Evolutionary conservation across 2,888 invertebrate genomes (phyloP).

Genomic region (Criorhina ranunculi): DNA sequence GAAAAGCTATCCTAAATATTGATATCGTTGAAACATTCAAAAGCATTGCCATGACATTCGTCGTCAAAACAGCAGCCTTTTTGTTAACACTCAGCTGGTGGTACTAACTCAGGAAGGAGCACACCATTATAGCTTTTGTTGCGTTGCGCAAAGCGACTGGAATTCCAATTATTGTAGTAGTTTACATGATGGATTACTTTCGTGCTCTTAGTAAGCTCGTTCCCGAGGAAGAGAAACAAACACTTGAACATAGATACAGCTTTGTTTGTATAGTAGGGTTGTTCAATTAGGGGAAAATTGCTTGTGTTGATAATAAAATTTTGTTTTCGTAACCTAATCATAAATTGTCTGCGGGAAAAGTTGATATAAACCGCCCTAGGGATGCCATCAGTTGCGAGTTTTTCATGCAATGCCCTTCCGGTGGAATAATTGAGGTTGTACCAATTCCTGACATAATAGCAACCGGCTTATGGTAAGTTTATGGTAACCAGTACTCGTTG

Average conservation of each 20-base stretch:
- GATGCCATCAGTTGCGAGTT: conserved; percentile 22
- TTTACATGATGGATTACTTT: conserved; percentile 25
- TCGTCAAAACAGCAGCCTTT: conserved; percentile 15
- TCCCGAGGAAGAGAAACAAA: neutral
- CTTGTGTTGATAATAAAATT: conserved; percentile 12
- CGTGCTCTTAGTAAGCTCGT: conserved; percentile 34
- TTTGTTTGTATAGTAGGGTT: conserved; percentile 9
- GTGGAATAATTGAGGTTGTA: conserved; percentile 5
- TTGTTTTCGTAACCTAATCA: conserved; percentile 35
- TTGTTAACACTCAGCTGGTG: neutral
- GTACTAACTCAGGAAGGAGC: neutral
- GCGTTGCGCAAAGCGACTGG: conserved; percentile 40
- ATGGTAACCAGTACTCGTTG: conserved; percentile 21
- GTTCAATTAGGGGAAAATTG: conserved; percentile 38
- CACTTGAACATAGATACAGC: conserved; percentile 6
- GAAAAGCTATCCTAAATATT: conserved; percentile 50
- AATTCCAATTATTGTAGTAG: neutral
- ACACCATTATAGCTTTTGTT: conserved; percentile 20
- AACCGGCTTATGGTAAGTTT: conserved; percentile 29
- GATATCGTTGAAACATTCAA: neutral
- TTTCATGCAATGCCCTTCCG: conserved; percentile 25
- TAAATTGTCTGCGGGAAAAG: conserved; percentile 26
- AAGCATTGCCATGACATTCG: conserved; percentile 41
- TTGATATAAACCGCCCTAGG: conserved; percentile 19
- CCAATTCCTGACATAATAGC: conserved; percentile 32